Evolutionary conservation across 2,888 invertebrate genomes (phyloP).

Genomic region (Meandrusa payeni): DNA sequence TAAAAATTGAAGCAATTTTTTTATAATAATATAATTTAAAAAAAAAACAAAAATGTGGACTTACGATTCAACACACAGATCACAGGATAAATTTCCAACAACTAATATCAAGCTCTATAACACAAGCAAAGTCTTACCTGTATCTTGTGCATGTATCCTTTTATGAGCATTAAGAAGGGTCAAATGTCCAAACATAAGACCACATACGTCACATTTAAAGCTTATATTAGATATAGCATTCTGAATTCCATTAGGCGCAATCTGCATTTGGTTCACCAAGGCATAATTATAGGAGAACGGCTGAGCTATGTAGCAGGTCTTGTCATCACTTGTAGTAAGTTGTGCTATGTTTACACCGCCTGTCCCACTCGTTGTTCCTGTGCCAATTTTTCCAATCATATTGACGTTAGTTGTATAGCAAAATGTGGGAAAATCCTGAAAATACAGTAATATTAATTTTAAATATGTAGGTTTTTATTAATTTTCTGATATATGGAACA

Average conservation of each 20-base stretch:
- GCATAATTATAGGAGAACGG: slow-evolving; percentile 91
- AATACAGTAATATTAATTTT: slow-evolving; percentile 16
- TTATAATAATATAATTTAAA: no score
- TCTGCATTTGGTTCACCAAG: slow-evolving; percentile 91
- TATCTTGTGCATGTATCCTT: slow-evolving; percentile 86
- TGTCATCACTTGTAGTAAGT: slow-evolving; percentile 82
- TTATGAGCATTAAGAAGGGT: slow-evolving; percentile 92
- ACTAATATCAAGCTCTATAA: no score
- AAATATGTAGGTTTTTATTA: neutral
- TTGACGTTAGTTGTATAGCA: slow-evolving; percentile 86
- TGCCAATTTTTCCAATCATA: slow-evolving; percentile 84
- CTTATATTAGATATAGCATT: slow-evolving; percentile 90
- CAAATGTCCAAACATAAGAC: slow-evolving; percentile 91
- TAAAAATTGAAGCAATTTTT: no score
- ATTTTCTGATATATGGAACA: no score
- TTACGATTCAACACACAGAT: no score
- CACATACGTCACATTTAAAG: slow-evolving; percentile 94
- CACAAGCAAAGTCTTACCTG: slow-evolving; percentile 50
- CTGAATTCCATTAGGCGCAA: slow-evolving; percentile 84
- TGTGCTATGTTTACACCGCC: slow-evolving; percentile 86
- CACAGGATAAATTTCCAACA: no score
- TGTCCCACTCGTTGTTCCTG: slow-evolving; percentile 55
- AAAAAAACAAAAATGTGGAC: no score
- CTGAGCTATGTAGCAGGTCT: slow-evolving; percentile 88
- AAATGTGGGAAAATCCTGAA: slow-evolving; percentile 85